Evolutionary conservation across 2,113 vertebrate genomes (phyloP).

Genomic region (Solea senegalensis): DNA sequence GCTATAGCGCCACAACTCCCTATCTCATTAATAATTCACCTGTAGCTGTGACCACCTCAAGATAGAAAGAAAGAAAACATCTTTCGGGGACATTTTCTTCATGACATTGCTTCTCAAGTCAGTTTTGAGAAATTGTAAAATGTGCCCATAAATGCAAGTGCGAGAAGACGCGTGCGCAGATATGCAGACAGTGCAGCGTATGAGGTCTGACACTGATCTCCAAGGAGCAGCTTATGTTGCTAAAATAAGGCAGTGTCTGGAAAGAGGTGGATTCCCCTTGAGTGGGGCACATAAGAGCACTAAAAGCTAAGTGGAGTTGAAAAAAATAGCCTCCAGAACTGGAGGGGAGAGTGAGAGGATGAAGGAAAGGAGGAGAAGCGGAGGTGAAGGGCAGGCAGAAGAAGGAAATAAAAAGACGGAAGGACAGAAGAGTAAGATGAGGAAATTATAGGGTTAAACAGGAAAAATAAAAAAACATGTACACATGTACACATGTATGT

Average conservation of each 20-base stretch:
- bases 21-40: constrained; percentile 68
- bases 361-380: background rate
- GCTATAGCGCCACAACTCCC: constrained; percentile 50
- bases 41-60: constrained; percentile 47
- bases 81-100: constrained; percentile 32
- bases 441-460: background rate
- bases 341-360: constrained; percentile 58
- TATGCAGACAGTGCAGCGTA: constrained; percentile 52
- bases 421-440: background rate
- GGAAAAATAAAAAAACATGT: background rate
- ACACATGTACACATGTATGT: too few relatives aligned
- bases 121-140: constrained; percentile 27
- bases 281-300: constrained; percentile 75
- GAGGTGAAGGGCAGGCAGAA: constrained; percentile 43
- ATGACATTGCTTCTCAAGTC: constrained; percentile 50
- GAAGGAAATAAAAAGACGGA: constrained; percentile 25
- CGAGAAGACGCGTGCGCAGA: constrained; percentile 5
- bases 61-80: constrained; percentile 14
- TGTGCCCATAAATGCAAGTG: constrained; percentile 23
- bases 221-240: constrained; percentile 70
- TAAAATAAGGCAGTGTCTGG: constrained; percentile 79
- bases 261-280: constrained; percentile 77
- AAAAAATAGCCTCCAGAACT: constrained; percentile 55
- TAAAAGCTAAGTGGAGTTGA: constrained; percentile 81
- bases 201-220: constrained; percentile 71